Percentiles rank a stretch among this genome's conserved stretches.
phyloP scores from a whole-genome alignment of 2,888 invertebrate genomes.

The Andrena praecox region DNA sequence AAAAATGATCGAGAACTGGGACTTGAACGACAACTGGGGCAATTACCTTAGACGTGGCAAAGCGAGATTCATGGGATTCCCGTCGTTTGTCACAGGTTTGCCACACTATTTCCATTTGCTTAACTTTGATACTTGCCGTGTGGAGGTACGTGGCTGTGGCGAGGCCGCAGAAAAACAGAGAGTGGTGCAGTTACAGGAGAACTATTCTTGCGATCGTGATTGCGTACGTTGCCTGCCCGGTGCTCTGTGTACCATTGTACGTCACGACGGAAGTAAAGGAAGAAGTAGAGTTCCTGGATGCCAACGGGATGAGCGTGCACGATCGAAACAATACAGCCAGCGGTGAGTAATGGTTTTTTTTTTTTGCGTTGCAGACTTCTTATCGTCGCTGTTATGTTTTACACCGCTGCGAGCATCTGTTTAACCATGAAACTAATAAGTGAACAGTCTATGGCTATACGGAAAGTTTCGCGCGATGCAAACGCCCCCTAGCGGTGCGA shows the following conservation, averaged over 20 bases:
- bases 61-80: not conserved
- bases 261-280: slow-evolving; percentile 91
- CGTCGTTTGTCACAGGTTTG: slow-evolving; percentile 91
- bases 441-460: no score
- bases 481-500: not conserved
- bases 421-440: no score
- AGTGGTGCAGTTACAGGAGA: slow-evolving; percentile 93
- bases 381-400: not conserved
- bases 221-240: slow-evolving; percentile 93
- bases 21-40: no score
- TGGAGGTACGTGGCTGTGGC: slow-evolving; percentile 96
- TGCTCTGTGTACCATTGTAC: slow-evolving; percentile 94
- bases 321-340: slow-evolving; percentile 5
- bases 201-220: slow-evolving; percentile 88
- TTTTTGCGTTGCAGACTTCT: not conserved
- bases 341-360: slow-evolving; percentile 23
- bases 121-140: slow-evolving; percentile 96
- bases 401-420: not conserved
- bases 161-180: slow-evolving; percentile 91
- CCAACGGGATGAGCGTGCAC: slow-evolving; percentile 80
- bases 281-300: slow-evolving; percentile 77
- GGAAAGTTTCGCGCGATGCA: no score
- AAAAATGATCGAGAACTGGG: no score
- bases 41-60: no score
- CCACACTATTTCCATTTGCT: slow-evolving; percentile 96